Percentiles rank a stretch among this genome's conserved stretches.
Evolutionary conservation across 2,888 invertebrate species (phyloP).

Genomic region (Pristionchus maxplancki): DNA sequence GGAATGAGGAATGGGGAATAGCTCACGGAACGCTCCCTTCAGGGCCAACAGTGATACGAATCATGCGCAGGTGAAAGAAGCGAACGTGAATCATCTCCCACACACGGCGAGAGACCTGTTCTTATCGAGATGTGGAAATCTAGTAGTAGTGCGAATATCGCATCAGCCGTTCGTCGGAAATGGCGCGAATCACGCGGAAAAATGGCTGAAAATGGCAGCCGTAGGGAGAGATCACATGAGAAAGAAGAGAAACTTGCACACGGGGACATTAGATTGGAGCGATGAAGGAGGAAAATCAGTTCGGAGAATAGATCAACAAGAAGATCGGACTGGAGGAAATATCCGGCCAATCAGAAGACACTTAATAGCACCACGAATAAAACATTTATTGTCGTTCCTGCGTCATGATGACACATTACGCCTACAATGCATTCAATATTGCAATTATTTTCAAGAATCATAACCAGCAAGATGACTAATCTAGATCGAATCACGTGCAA

Average conservation of each 20-base stretch:
- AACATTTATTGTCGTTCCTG: neutral
- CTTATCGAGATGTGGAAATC: neutral
- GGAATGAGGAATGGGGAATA: neutral
- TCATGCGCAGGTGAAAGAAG: constrained; percentile 8
- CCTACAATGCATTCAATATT: neutral
- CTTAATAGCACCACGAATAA: neutral
- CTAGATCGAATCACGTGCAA: constrained; percentile 15
- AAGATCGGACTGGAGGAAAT: neutral
- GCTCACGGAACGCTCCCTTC: neutral
- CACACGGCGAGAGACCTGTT: constrained; percentile 34
- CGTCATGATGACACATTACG: neutral
- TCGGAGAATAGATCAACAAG: constrained; percentile 3
- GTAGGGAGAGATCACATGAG: constrained; percentile 1
- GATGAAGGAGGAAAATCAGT: constrained; percentile 16
- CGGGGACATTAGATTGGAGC: neutral
- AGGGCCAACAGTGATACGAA: neutral
- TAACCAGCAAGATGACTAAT: neutral
- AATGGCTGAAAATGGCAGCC: neutral
- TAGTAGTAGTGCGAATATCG: neutral
- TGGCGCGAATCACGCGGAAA: constrained; percentile 4
- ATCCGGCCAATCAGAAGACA: neutral
- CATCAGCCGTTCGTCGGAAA: neutral
- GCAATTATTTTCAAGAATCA: neutral
- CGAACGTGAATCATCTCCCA: constrained; percentile 38
- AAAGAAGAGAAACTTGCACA: constrained; percentile 9